A percentile compares a stretch with the other conserved stretches of the same genome.
Evolutionary conservation across 1,140 invertebrate genomes (phyloP).

Genomic region (Paraescarpia echinospica): DNA sequence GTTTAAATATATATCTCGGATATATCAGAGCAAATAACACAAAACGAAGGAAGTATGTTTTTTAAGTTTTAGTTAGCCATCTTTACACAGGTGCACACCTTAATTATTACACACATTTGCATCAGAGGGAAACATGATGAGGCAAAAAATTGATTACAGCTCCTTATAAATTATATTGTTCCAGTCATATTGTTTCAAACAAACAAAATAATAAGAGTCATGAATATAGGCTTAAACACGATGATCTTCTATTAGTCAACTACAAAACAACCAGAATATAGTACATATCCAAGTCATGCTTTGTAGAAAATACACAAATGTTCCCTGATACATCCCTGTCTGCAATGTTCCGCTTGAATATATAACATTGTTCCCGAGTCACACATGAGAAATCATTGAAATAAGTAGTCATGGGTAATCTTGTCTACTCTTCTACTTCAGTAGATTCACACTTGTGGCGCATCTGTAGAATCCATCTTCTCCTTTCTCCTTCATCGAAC

Average conservation of each 20-base stretch:
- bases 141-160: background rate
- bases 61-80: background rate
- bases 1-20: background rate
- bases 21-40: background rate
- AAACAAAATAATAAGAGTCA: background rate
- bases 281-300: background rate
- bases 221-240: background rate
- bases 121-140: background rate
- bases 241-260: background rate
- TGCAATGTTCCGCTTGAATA: too few species aligned
- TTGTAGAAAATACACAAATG: background rate
- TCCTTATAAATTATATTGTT: background rate
- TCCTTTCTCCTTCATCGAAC: conserved; percentile 49
- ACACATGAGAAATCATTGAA: too few species aligned
- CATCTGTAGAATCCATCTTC: conserved; percentile 51
- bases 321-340: too few species aligned
- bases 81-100: background rate
- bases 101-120: background rate
- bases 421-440: background rate
- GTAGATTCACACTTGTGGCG: conserved; percentile 15
- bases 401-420: too few species aligned
- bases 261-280: too few species aligned
- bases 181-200: background rate
- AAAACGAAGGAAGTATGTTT: background rate
- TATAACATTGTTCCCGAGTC: too few species aligned